Evolutionary conservation across 2,113 vertebrate species (phyloP).

Genomic region (Peromyscus maniculatus): DNA sequence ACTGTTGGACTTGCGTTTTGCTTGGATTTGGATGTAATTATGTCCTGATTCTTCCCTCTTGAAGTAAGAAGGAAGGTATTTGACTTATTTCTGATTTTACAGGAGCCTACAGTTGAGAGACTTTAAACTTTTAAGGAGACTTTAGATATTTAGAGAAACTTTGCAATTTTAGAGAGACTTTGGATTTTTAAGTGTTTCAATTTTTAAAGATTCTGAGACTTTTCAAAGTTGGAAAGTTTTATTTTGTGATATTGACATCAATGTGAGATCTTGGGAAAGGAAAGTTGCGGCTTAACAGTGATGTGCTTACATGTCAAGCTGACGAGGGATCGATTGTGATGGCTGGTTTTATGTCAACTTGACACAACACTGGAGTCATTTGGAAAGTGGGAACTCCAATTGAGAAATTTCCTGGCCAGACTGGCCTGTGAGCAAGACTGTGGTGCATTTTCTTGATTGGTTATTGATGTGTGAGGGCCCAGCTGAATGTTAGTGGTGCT

Average conservation of each 20-base stretch:
- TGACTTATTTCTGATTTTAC: not conserved
- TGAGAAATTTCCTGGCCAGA: not conserved
- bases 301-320: not conserved
- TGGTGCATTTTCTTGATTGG: not conserved
- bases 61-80: not conserved
- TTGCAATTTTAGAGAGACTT: not conserved
- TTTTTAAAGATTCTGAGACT: not conserved
- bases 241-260: not conserved
- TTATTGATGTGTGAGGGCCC: not conserved
- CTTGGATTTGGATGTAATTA: not conserved
- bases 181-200: no score
- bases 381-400: not conserved
- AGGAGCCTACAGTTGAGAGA: no score
- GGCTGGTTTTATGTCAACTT: not conserved
- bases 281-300: not conserved
- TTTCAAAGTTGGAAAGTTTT: not conserved
- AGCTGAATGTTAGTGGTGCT: not conserved
- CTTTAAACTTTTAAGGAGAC: not conserved
- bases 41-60: not conserved
- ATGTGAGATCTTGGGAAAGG: not conserved
- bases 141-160: not conserved
- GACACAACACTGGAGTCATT: not conserved
- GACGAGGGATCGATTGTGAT: not conserved
- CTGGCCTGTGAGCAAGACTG: not conserved
- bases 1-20: not conserved